Conservation (phyloP, 1,140 invertebrate species). For the Drosophila prosaltans region DNA sequence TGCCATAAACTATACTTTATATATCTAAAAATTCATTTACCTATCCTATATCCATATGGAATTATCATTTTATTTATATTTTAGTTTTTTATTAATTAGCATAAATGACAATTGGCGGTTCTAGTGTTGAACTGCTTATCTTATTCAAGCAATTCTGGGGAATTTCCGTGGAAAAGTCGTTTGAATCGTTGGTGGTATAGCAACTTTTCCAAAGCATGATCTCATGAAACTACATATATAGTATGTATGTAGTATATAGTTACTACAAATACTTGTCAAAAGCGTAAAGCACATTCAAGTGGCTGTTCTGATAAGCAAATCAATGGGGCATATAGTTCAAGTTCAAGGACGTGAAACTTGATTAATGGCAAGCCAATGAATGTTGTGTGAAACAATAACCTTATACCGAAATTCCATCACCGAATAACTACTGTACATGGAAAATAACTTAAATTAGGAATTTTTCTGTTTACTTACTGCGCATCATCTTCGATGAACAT, state of each 20-base stretch:
- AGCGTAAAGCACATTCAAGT: too few species aligned
- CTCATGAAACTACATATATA: too few species aligned
- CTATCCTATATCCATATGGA: neutral
- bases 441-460: constrained; percentile 1
- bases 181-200: too few species aligned
- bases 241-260: too few species aligned
- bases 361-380: too few species aligned
- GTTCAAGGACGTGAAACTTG: too few species aligned
- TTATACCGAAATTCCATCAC: neutral
- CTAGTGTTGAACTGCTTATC: neutral
- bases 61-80: constrained; percentile 1
- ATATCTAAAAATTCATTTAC: too few species aligned
- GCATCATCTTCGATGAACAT: constrained; percentile 83
- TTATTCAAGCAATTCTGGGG: neutral
- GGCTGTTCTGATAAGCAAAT: too few species aligned
- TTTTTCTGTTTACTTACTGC: constrained; percentile 68
- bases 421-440: constrained; percentile 1
- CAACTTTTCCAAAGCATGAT: too few species aligned
- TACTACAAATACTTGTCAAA: too few species aligned
- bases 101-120: neutral
- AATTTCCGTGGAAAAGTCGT: neutral
- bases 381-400: too few species aligned
- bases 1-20: neutral
- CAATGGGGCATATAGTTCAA: too few species aligned
- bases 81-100: neutral